Evolutionary conservation across 2,797 vertebrate genomes (phyloP).

Genomic region (Eremophila alpestris): DNA sequence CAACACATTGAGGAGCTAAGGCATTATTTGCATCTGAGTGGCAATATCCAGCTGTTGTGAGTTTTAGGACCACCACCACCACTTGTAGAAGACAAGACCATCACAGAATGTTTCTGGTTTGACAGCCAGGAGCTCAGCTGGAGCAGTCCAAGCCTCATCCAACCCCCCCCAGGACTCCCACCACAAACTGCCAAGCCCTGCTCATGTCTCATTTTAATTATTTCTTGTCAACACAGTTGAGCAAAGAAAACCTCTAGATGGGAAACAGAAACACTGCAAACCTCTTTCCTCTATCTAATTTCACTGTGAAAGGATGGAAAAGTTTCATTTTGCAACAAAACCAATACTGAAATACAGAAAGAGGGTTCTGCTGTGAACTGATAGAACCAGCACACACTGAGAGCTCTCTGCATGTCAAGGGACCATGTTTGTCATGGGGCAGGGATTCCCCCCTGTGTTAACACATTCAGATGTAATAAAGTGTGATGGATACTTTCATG

Average conservation of each 20-base stretch:
- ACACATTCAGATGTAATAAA: not conserved
- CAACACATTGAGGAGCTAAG: not conserved
- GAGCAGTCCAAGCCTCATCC: not conserved
- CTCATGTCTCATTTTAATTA: not conserved
- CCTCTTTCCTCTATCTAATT: not conserved
- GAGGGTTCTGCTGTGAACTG: not conserved
- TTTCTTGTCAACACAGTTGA: not conserved
- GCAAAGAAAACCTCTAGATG: not conserved
- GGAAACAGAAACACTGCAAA: not conserved
- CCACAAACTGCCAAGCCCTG: not conserved
- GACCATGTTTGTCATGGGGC: not conserved
- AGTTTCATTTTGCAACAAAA: not conserved
- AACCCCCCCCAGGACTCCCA: not conserved
- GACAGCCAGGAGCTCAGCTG: not conserved
- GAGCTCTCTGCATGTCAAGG: not conserved
- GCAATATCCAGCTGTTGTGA: not conserved
- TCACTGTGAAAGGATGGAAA: not conserved
- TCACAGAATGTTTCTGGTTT: fast-evolving
- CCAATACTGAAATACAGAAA: not conserved
- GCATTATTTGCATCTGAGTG: not conserved
- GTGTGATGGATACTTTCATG: fast-evolving
- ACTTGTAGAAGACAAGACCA: not conserved
- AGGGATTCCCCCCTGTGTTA: not conserved
- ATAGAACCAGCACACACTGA: not conserved
- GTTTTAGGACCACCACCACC: not conserved